phyloP scores from a whole-genome alignment of 2,888 invertebrate species.

The Drosophila mimetica region DNA sequence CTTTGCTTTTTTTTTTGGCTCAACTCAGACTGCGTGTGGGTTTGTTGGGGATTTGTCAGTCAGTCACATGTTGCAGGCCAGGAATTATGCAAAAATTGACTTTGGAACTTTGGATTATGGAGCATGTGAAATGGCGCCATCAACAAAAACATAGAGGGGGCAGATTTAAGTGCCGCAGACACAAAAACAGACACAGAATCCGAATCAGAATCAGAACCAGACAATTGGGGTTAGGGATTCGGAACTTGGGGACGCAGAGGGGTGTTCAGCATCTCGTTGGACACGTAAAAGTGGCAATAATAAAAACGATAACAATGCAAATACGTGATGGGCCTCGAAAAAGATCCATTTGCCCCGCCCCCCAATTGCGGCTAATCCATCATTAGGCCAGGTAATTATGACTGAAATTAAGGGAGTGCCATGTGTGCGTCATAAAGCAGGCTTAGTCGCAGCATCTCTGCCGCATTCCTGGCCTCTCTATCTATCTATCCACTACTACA shows the following conservation, averaged over 20 bases:
- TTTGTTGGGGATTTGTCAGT: neutral
- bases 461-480: no score
- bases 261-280: slow-evolving; percentile 1
- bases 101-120: slow-evolving; percentile 49
- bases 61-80: slow-evolving; percentile 19
- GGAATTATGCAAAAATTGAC: slow-evolving; percentile 50
- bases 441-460: slow-evolving; percentile 2
- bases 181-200: slow-evolving; percentile 12
- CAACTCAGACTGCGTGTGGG: no score
- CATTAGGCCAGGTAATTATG: slow-evolving; percentile 57
- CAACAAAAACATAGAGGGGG: slow-evolving; percentile 9
- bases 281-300: slow-evolving; percentile 58
- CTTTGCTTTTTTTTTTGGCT: neutral
- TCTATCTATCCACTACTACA: no score
- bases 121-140: slow-evolving; percentile 30
- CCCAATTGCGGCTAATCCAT: slow-evolving; percentile 35
- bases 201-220: slow-evolving; percentile 5
- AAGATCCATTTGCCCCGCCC: slow-evolving; percentile 14
- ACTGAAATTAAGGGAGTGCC: slow-evolving; percentile 46
- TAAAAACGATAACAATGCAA: slow-evolving; percentile 58
- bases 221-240: slow-evolving; percentile 25
- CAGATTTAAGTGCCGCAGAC: slow-evolving; percentile 5
- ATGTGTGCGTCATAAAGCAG: slow-evolving; percentile 34
- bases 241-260: no score
- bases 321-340: slow-evolving; percentile 54